phyloP scores from a whole-genome alignment of 2,797 vertebrate genomes.

The Dendrocincla tyrannina region DNA sequence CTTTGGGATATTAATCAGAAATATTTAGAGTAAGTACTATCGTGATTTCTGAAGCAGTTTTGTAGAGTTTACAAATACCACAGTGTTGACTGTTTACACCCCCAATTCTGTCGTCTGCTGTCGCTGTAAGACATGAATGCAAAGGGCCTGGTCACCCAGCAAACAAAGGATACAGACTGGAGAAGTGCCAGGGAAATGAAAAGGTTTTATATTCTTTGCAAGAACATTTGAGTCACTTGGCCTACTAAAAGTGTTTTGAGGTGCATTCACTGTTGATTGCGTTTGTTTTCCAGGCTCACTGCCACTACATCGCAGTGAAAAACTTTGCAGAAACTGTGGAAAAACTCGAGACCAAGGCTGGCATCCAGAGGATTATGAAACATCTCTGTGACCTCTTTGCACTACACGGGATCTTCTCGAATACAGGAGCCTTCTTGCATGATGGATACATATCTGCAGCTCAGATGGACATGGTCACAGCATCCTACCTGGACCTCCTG shows the following conservation, averaged over 20 bases:
- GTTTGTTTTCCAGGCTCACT: conserved; percentile 75
- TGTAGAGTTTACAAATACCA: neutral
- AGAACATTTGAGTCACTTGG: conserved; percentile 46
- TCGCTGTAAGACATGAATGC: neutral
- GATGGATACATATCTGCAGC: conserved; percentile 73
- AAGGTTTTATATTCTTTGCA: conserved; percentile 41
- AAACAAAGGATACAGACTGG: conserved; percentile 35
- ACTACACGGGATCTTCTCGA: conserved; percentile 73
- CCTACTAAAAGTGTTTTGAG: conserved; percentile 20
- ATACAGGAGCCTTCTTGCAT: conserved; percentile 71
- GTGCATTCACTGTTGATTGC: conserved; percentile 36
- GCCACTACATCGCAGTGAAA: conserved; percentile 75
- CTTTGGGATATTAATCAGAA: neutral
- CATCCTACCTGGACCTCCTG: conserved; percentile 74
- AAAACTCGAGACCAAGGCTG: conserved; percentile 58
- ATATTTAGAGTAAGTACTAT: neutral
- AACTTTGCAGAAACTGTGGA: conserved; percentile 69
- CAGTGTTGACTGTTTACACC: neutral
- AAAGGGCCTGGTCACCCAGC: neutral
- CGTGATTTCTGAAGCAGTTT: neutral
- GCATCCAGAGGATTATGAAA: conserved; percentile 71
- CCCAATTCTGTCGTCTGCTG: neutral
- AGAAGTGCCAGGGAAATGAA: conserved; percentile 19
- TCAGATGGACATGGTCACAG: conserved; percentile 73
- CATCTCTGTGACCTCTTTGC: conserved; percentile 79